Percentiles rank a stretch among this genome's conserved stretches.
These are phyloP conservation scores for Boloria selene DNA, from an alignment of 2,888 invertebrate species.

Conservation along the genomic window DNA sequence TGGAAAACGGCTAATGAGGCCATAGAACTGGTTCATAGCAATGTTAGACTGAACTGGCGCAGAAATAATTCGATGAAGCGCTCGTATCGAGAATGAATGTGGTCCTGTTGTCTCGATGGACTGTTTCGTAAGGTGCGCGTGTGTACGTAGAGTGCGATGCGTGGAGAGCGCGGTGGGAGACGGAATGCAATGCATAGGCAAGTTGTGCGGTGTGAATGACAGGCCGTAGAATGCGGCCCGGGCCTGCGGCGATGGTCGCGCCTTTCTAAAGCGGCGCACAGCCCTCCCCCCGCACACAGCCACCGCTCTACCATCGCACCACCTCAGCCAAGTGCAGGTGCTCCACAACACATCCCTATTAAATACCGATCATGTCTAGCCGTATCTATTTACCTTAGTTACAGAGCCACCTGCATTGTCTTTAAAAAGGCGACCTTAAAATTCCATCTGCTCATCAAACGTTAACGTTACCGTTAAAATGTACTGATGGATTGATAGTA, in stretches of 20 bases:
- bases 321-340: conserved; percentile 74
- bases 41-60: conserved; percentile 69
- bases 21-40: conserved; percentile 74
- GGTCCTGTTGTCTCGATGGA: conserved; percentile 58
- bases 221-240: conserved; percentile 82
- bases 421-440: conserved; percentile 70
- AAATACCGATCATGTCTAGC: conserved; percentile 80
- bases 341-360: conserved; percentile 78
- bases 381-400: conserved; percentile 77
- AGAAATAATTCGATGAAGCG: conserved; percentile 74
- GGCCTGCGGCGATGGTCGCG: conserved; percentile 82
- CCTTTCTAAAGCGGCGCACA: conserved; percentile 82
- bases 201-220: conserved; percentile 82
- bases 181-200: conserved; percentile 82
- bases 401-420: conserved; percentile 76
- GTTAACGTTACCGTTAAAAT: conserved; percentile 53
- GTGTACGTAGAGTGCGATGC: conserved; percentile 61
- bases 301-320: conserved; percentile 59
- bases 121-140: conserved; percentile 68
- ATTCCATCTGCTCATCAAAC: conserved; percentile 63
- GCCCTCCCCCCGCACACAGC: conserved; percentile 56
- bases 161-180: conserved; percentile 72
- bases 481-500: conserved; percentile 46
- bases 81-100: conserved; percentile 64
- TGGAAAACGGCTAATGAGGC: conserved; percentile 66